Evolutionary conservation across 2,888 invertebrate genomes (phyloP).

Genomic region (Isotomurus palustris): DNA sequence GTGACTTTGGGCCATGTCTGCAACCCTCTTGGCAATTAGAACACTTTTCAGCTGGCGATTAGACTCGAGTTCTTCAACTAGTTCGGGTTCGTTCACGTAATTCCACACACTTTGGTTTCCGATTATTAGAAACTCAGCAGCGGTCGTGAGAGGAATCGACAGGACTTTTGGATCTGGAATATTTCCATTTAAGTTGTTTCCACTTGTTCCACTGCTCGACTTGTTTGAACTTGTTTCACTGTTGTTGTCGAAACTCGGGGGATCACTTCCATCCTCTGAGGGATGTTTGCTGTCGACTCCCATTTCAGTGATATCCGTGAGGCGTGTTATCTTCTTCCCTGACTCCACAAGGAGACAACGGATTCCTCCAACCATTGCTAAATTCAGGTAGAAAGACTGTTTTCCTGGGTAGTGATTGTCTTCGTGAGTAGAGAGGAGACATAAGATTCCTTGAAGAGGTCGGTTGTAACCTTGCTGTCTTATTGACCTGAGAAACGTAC

Average conservation of each 20-base stretch:
- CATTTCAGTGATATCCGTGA: slow-evolving; percentile 37
- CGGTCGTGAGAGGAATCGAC: slow-evolving; percentile 70
- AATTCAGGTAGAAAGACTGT: slow-evolving; percentile 36
- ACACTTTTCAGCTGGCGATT: slow-evolving; percentile 43
- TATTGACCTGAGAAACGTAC: slow-evolving; percentile 30
- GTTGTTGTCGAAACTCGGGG: slow-evolving; percentile 22
- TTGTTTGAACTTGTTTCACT: slow-evolving; percentile 25
- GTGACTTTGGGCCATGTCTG: slow-evolving; percentile 84
- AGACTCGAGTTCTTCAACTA: slow-evolving; percentile 68
- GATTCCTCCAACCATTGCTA: slow-evolving; percentile 43
- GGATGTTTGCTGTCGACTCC: slow-evolving; percentile 13
- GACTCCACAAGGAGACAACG: slow-evolving; percentile 42
- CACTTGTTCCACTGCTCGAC: slow-evolving; percentile 12
- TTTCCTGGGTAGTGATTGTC: slow-evolving; percentile 30
- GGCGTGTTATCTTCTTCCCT: slow-evolving; percentile 39
- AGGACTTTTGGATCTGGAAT: slow-evolving; percentile 72
- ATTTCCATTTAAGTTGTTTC: slow-evolving; percentile 31
- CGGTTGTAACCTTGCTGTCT: slow-evolving; percentile 41
- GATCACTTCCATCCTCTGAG: slow-evolving; percentile 22
- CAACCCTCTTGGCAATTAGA: slow-evolving; percentile 78
- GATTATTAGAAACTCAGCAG: slow-evolving; percentile 76
- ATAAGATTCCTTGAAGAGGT: slow-evolving; percentile 42
- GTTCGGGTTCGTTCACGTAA: slow-evolving; percentile 73
- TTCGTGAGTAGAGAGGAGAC: slow-evolving; percentile 39
- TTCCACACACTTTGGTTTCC: slow-evolving; percentile 78